Conservation (phyloP, 2,113 vertebrate genomes). For the Vulpes lagopus region DNA sequence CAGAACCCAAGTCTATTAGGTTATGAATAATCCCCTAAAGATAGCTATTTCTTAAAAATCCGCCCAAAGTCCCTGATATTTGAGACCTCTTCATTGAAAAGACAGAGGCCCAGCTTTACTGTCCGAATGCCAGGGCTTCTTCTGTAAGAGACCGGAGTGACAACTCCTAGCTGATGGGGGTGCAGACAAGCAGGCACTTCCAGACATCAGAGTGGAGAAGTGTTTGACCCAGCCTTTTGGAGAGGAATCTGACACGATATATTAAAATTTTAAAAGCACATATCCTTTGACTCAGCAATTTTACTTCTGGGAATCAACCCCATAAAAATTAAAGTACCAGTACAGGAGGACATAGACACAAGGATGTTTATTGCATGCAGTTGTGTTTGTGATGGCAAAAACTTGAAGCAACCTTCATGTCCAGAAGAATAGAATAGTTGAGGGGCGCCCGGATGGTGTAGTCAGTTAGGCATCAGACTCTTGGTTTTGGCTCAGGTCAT, state of each 20-base stretch:
- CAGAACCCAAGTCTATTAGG: constrained; percentile 42
- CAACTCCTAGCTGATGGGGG: not conserved
- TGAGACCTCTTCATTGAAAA: constrained; percentile 38
- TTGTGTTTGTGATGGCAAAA: constrained; percentile 35
- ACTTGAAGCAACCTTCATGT: not conserved
- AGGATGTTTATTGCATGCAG: not conserved
- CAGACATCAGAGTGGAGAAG: not conserved
- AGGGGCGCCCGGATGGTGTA: not conserved
- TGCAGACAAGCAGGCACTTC: not conserved
- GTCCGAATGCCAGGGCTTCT: not conserved
- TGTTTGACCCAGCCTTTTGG: constrained; percentile 41
- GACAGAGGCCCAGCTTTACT: not conserved
- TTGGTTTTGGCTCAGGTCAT: not conserved
- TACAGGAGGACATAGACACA: not conserved
- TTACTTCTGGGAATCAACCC: constrained; percentile 68
- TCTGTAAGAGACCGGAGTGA: not conserved
- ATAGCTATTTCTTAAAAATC: constrained; percentile 30
- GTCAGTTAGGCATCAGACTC: not conserved
- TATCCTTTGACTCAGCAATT: constrained; percentile 59
- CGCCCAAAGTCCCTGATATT: not conserved
- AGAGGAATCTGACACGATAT: constrained; percentile 63
- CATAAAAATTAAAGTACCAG: constrained; percentile 65
- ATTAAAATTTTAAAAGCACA: constrained; percentile 70
- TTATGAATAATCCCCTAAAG: constrained; percentile 58
- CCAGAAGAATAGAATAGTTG: not conserved